Percentiles rank a stretch among this genome's conserved stretches.
Evolutionary conservation across 2,888 invertebrate species (phyloP).

Genomic region (Erpobdella octoculata): DNA sequence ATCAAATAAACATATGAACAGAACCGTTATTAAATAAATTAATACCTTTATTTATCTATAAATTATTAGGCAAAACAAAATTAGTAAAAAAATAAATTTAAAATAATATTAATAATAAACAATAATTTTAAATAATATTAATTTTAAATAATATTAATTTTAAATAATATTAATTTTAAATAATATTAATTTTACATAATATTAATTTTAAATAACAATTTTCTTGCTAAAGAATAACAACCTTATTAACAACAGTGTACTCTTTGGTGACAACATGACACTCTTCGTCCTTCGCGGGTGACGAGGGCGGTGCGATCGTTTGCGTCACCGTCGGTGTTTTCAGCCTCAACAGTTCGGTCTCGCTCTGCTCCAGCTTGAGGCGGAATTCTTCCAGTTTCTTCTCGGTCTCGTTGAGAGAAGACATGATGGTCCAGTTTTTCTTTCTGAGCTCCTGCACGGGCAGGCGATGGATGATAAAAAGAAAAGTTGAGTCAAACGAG

Average conservation of each 20-base stretch:
- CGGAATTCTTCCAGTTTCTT: slow-evolving; percentile 10
- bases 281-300: neutral
- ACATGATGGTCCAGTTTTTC: slow-evolving; percentile 22
- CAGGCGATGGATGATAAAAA: too few species aligned
- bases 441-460: slow-evolving; percentile 17
- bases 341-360: neutral
- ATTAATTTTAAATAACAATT: too few species aligned
- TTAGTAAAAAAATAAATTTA: neutral
- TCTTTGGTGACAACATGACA: slow-evolving; percentile 1
- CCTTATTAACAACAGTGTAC: slow-evolving; percentile 24
- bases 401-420: slow-evolving; percentile 1
- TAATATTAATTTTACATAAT: too few species aligned
- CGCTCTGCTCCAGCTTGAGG: neutral
- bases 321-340: neutral
- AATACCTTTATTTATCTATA: neutral
- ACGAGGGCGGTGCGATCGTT: neutral
- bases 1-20: too few species aligned
- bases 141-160: too few species aligned
- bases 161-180: too few species aligned
- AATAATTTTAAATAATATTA: neutral
- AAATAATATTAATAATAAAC: neutral
- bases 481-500: too few species aligned
- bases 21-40: neutral
- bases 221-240: too few species aligned
- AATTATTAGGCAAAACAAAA: neutral